phyloP scores from a whole-genome alignment of 1,140 invertebrate species.

The Leptestheria dahalacensis region DNA sequence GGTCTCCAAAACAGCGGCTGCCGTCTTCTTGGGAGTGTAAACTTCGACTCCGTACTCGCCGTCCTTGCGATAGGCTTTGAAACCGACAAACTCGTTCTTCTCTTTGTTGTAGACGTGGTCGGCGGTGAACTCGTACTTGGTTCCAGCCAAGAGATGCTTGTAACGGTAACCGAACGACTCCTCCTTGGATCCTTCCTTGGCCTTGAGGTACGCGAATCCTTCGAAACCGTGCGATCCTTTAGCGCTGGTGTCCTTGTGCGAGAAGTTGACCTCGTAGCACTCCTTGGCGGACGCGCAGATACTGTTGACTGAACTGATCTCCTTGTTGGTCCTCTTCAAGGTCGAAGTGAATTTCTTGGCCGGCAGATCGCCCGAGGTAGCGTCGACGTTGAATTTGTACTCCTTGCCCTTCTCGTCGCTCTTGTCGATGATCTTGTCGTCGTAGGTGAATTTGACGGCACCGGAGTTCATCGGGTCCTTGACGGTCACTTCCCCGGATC shows the following conservation, averaged over 20 bases:
- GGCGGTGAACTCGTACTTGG: neutral
- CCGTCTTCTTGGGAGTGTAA: conserved; percentile 11
- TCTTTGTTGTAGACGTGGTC: neutral
- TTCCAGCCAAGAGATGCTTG: neutral
- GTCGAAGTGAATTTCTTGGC: neutral
- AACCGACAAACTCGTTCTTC: conserved; percentile 3
- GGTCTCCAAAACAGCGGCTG: conserved; percentile 1
- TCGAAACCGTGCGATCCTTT: neutral
- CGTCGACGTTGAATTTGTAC: conserved; percentile 29
- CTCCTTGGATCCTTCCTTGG: neutral
- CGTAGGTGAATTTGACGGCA: neutral
- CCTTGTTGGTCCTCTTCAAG: neutral
- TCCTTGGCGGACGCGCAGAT: neutral
- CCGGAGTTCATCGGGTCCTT: neutral
- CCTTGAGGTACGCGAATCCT: neutral
- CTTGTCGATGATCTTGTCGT: conserved; percentile 34
- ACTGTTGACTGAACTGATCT: neutral
- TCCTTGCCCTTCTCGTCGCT: conserved; percentile 45
- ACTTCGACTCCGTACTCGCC: conserved; percentile 11
- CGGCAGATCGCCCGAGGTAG: conserved; percentile 21
- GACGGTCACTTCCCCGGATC: neutral
- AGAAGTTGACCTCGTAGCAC: neutral
- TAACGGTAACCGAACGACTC: neutral
- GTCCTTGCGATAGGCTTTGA: conserved; percentile 6
- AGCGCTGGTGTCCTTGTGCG: neutral